Base-by-base conservation (phyloP, 2,113 vertebrate species). In the Elanoides forficatus region DNA sequence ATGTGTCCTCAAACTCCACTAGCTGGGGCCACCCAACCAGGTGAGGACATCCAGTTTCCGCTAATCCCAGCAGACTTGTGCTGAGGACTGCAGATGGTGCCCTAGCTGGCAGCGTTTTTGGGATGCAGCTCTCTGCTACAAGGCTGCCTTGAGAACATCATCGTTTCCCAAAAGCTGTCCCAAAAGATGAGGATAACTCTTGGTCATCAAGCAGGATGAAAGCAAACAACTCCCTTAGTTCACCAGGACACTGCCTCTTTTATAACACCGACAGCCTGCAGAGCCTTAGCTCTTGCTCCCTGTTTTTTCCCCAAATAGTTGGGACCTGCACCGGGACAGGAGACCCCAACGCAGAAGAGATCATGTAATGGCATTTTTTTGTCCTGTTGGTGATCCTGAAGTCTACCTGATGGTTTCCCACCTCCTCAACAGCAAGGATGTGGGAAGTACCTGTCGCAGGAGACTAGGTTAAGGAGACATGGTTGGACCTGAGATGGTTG, bases 311-410 rank as follows among this genome's bases (percentile, higher is more conserved):
- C 65, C 11, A 55, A 4, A 71, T 2, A 68, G 40, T 2, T 50
- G 55, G 11, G 47, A 84, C 13, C 5, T 52, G 19, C n/a, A 26
- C 0, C 18, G 4, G 38, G 52, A 32, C 52, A 71, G 50, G 52
- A 67, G 81, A 90, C 2, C 15, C 29, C 55, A 48, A 26, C 0
- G 3, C 5, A 65, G 34, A 45, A 50, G 13, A 38, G 15, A 14
- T 47, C 8, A n/a, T 0, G 8, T 68, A 15, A 53, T 0, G 2
- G 25, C 18, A 25, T 10, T 40, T 75, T 82, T 72, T 56, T 2
- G 8, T 34, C 10, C 58, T 22, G 6, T 50, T 13, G 56, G 66
- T 12, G 34, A 93, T 45, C 55, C 45, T 58, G 34, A 81, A 62
- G 45, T 58, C 43, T 48, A 73, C 21, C 16, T 53, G 36, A 73